Base-by-base conservation (phyloP, 2,113 vertebrate genomes). In the Salvelinus namaycush region DNA sequence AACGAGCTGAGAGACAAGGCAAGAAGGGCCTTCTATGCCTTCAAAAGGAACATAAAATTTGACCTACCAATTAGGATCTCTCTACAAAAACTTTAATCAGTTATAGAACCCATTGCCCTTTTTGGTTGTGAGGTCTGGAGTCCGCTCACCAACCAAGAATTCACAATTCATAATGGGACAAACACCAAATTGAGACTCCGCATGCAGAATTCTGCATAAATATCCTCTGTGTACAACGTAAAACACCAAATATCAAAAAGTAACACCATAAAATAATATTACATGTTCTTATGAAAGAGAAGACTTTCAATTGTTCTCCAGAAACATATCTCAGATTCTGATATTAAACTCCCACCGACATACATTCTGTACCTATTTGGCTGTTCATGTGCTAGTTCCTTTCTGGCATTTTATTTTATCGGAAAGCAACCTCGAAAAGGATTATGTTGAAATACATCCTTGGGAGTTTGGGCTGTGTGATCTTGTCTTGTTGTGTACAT, bases 241-340 rank as follows among this genome's bases (percentile, higher is more conserved):
- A 34, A 34, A 34, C 31, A 34, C 31, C 5, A 34, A 34, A 34
- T 34, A 34, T 34, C 31, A 34, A 34, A 66, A 86, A 87, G 87
- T 87, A 87, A 81, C 68, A 77, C 57, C 64, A 73, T 70, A 57
- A 74, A 67, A 85, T 78, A 82, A 74, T 75, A 71, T 65, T 74
- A 69, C 65, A 76, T 74, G 74, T 79, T 77, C 48, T 76, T 65
- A 83, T 70, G 76, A 73, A 81, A 68, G 31, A 48, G 48, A 57
- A 57, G 74, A 57, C 34, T 34, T 11, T 68, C 66, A 78, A 85
- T 66, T 79, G 65, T 66, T 78, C 69, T 34, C 26, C 14, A 60
- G 27, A 78, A 85, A 68, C 77, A 60, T 62, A 78, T 69, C 27
- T 39, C 51, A 68, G 65, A 72, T 11, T 5, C 14, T 70, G 59